phyloP scores from a whole-genome alignment of 2,888 invertebrate species.

The Callyntrura guangdongensis region DNA sequence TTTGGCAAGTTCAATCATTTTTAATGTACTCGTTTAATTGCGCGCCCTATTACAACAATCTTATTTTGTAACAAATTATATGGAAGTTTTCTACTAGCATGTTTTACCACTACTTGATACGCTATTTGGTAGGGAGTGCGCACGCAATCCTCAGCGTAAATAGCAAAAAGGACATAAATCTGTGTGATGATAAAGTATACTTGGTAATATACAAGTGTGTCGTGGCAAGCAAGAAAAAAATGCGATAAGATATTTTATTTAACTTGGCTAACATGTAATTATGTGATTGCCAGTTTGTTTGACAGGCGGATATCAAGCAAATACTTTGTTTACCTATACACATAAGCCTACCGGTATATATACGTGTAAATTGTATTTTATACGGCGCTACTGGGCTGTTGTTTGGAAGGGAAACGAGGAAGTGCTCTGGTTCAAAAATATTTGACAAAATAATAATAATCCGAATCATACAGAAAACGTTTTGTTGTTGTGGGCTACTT shows the following conservation, averaged over 20 bases:
- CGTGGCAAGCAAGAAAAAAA: constrained; percentile 23
- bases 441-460: too few relatives aligned
- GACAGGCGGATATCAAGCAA: background rate
- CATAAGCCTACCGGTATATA: background rate
- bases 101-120: background rate
- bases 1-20: constrained; percentile 56
- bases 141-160: too few relatives aligned
- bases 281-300: constrained; percentile 7
- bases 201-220: background rate
- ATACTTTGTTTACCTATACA: too few relatives aligned
- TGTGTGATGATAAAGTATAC: background rate
- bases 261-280: constrained; percentile 22
- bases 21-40: constrained; percentile 41
- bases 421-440: constrained; percentile 51
- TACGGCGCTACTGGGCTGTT: constrained; percentile 7
- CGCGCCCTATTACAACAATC: background rate
- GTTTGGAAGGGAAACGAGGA: constrained; percentile 53
- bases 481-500: too few relatives aligned
- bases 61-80: constrained; percentile 46
- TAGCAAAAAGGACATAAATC: too few relatives aligned
- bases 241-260: constrained; percentile 18
- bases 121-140: background rate
- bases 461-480: too few relatives aligned
- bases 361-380: background rate
- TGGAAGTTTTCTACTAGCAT: background rate